These are phyloP conservation scores for Tipula unca DNA, from an alignment of 2,888 invertebrate genomes.

Conservation along the genomic window DNA sequence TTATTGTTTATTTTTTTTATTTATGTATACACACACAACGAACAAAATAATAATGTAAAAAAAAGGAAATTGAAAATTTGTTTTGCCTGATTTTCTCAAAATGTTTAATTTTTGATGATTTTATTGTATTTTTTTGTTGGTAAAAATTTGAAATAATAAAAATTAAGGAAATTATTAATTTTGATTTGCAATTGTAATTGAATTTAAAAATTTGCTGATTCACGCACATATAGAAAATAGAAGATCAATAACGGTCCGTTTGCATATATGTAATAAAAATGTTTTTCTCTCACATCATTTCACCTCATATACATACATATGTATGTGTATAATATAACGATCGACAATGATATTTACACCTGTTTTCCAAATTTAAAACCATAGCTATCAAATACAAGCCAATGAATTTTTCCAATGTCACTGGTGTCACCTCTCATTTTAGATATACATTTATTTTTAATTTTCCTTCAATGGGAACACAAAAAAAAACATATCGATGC, in stretches of 20 bases:
- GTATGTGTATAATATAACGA: too few relatives aligned
- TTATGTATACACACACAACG: background rate
- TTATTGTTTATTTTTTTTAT: background rate
- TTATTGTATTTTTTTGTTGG: background rate
- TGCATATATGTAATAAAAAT: background rate
- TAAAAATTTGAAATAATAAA: background rate
- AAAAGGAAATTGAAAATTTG: background rate
- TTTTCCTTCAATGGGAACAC: background rate
- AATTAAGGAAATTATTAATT: background rate
- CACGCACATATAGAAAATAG: background rate
- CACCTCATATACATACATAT: too few relatives aligned
- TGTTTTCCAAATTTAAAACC: background rate
- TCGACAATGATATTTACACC: background rate
- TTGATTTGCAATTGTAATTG: background rate
- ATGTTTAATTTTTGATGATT: background rate
- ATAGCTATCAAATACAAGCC: background rate
- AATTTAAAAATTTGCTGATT: background rate
- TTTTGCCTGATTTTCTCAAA: background rate
- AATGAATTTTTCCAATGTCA: background rate
- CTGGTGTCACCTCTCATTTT: background rate
- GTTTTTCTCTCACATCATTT: background rate
- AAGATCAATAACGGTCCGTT: background rate
- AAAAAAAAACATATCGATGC: background rate
- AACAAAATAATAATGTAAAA: background rate
- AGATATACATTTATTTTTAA: background rate